These are phyloP conservation scores for Nasua narica DNA, from an alignment of 2,797 vertebrate species.

Conservation along the genomic window DNA sequence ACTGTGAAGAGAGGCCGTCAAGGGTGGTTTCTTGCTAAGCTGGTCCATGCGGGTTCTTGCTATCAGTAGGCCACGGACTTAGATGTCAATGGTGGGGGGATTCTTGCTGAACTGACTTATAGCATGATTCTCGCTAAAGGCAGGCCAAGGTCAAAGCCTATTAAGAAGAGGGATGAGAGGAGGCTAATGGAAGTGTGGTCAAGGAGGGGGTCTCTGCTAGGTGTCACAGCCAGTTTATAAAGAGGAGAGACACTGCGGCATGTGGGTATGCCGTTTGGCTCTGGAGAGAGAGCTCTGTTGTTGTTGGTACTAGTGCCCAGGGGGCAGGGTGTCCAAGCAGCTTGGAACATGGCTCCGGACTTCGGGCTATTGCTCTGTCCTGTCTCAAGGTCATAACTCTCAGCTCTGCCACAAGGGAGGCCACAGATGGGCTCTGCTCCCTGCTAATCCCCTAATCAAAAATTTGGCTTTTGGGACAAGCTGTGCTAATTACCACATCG, in stretches of 20 bases:
- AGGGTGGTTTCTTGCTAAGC: background rate
- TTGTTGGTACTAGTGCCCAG: background rate
- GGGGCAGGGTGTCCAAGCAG: background rate
- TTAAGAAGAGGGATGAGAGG: background rate
- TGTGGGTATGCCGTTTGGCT: rapidly evolving
- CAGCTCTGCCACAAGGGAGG: background rate
- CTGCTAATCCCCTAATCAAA: constrained; percentile 27
- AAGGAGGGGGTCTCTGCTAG: too few relatives aligned
- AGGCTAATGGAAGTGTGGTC: background rate
- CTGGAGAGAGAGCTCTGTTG: background rate
- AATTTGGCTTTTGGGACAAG: background rate
- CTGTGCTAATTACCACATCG: background rate
- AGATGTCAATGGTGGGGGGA: too few relatives aligned
- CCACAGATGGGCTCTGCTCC: constrained; percentile 1
- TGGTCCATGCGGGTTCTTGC: background rate
- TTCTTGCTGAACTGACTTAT: background rate
- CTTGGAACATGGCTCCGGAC: too few relatives aligned
- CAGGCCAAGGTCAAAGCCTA: background rate
- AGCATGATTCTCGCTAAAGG: background rate
- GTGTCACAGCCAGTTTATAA: background rate
- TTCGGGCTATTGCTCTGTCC: background rate
- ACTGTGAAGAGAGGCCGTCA: background rate
- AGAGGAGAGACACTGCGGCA: background rate
- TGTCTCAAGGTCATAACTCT: background rate
- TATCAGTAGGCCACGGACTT: background rate